Evolutionary conservation across 2,113 vertebrate genomes (phyloP).

Genomic region (Recurvirostra avosetta): DNA sequence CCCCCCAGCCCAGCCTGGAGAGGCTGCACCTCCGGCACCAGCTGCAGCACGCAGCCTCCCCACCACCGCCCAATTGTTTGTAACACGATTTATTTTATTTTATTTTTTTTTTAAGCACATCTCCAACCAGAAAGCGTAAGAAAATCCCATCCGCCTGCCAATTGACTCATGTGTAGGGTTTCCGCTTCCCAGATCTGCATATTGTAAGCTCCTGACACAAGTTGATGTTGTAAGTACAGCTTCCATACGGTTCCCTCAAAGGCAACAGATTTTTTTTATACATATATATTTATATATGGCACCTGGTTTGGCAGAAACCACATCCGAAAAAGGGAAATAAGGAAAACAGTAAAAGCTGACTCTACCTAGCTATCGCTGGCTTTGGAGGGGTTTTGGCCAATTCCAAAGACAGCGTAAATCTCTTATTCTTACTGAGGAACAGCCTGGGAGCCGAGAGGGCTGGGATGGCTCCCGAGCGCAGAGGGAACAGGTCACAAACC

Average conservation of each 20-base stretch:
- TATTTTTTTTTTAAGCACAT: background rate
- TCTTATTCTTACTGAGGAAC: background rate
- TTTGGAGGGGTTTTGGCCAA: background rate
- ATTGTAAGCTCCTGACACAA: conserved; percentile 55
- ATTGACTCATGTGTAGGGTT: conserved; percentile 58
- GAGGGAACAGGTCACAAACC: background rate
- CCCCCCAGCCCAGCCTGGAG: background rate
- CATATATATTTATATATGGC: conserved; percentile 61
- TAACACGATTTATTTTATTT: background rate
- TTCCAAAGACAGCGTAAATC: background rate
- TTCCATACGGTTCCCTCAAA: conserved; percentile 53
- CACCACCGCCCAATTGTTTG: background rate
- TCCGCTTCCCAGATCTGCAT: conserved; percentile 59
- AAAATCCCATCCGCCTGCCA: conserved; percentile 58
- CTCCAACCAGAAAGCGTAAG: background rate
- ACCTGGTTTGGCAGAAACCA: conserved; percentile 59
- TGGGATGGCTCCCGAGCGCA: accelerated
- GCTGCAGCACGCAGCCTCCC: background rate
- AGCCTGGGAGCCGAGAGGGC: accelerated
- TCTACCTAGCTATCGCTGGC: background rate
- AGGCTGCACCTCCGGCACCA: background rate
- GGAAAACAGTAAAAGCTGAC: background rate
- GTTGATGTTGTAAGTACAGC: conserved; percentile 45
- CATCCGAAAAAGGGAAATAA: conserved; percentile 32
- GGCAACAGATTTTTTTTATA: conserved; percentile 58